Percentiles rank a stretch among this genome's conserved stretches.
Evolutionary conservation across 2,888 invertebrate species (phyloP).

Genomic region (Aphodius granarius): DNA sequence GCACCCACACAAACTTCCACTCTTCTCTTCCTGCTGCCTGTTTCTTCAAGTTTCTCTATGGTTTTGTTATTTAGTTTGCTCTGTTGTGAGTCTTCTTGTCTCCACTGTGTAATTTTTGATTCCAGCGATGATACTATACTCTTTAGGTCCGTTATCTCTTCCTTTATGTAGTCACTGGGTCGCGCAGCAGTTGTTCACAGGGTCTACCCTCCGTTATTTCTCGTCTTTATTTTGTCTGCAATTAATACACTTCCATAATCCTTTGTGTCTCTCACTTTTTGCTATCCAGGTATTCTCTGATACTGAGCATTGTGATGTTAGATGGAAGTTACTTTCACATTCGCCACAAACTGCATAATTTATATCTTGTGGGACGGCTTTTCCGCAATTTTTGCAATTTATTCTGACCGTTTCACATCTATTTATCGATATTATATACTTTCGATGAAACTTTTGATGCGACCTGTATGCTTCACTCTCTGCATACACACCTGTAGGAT

Average conservation of each 20-base stretch:
- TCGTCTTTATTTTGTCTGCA: neutral
- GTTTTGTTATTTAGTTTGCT: neutral
- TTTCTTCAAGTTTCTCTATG: neutral
- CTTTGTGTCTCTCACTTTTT: neutral
- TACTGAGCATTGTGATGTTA: neutral
- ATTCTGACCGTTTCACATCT: neutral
- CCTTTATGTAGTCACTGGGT: neutral
- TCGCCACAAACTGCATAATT: neutral
- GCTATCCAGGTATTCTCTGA: neutral
- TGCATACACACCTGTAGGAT: neutral
- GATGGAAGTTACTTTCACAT: neutral
- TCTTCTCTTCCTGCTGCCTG: neutral
- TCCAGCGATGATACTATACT: neutral
- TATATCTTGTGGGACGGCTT: neutral
- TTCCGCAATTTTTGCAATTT: neutral
- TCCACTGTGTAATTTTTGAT: neutral
- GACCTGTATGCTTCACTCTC: neutral
- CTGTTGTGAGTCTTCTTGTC: neutral
- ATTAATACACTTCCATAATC: neutral
- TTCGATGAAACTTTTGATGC: neutral
- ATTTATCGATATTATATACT: neutral
- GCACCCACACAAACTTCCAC: neutral
- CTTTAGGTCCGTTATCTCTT: neutral
- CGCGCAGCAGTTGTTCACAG: neutral
- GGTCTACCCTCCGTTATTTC: neutral